These are phyloP conservation scores for Falcunculus frontatus DNA, from an alignment of 2,113 vertebrate genomes.

Conservation along the genomic window DNA sequence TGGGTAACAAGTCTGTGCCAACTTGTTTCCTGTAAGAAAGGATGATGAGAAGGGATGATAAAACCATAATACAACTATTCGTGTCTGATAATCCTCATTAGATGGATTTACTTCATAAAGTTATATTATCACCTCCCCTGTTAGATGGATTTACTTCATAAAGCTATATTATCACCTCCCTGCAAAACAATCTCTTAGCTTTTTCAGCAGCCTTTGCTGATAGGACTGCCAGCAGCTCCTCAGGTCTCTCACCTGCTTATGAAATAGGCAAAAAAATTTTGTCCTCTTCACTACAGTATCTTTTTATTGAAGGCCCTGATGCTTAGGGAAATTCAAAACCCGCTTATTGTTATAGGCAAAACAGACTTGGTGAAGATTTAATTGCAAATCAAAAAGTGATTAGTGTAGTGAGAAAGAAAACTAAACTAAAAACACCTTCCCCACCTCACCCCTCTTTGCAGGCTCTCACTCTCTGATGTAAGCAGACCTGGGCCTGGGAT, in stretches of 20 bases:
- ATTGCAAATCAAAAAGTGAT: neutral
- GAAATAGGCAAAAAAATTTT: neutral
- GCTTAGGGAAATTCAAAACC: neutral
- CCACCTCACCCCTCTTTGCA: accelerated
- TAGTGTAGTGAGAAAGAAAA: neutral
- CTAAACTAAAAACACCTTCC: accelerated
- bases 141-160: no score
- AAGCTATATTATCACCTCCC: neutral
- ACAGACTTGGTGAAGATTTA: neutral
- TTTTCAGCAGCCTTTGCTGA: neutral
- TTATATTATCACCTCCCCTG: neutral
- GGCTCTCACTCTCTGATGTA: neutral
- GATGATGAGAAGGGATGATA: neutral
- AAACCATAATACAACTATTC: neutral
- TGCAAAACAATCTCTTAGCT: neutral
- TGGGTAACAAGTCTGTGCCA: neutral
- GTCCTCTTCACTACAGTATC: neutral
- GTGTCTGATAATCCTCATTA: neutral
- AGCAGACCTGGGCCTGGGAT: neutral
- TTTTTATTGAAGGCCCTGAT: neutral
- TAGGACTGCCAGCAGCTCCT: neutral
- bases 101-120: neutral
- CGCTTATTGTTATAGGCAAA: neutral
- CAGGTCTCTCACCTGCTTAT: neutral
- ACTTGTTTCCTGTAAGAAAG: neutral